Evolutionary conservation across 2,113 vertebrate species (phyloP), one percentile per base, ranked within the genome.

Genomic region (Trichomycterus rosablanca): DNA sequence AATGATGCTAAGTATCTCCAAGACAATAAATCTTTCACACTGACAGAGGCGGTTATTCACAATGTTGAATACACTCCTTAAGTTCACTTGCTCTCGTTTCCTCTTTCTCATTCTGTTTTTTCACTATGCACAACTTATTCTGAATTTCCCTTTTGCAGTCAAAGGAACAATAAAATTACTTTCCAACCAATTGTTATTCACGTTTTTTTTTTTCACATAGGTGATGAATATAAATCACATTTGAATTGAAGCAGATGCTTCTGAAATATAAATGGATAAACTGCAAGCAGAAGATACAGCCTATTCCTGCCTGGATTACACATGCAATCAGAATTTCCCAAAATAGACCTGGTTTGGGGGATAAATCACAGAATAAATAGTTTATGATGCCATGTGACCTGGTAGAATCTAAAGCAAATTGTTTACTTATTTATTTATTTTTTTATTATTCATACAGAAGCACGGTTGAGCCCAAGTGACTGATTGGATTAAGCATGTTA

Each of bases 21-120:
- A 53, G 12, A 53, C 70, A 52, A 70, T 72, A 68, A 71, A 67
- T 74, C 62, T 68, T 59, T 62, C 50, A 58, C 55, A 26, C 15
- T 16, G 39, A n/a, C n/a, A 49, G 40, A 58, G 12, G 34, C 32
- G 39, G 51, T 44, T 32, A 18, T 52, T 40, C 26, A 18, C 55
- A 3, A 22, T 56, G 11, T 46, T 8, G 20, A 52, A 35, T 63
- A 43, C 54, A 55, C 23, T 4, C 46, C 30, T 39, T 34, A 10
- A 40, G 35, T 57, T 30, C 42, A 18, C n/a, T 24, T 15, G 4
- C 11, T 23, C 2, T 35, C 22, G 20, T 37, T 44, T 42, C 18
- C 20, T n/a, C n/a, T 30, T 18, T 15, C 43, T 34, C 14, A 9
- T 19, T 15, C n/a, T 4, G 1, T 12, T 7, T 22, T 15, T 20